phyloP scores from a whole-genome alignment of 2,888 invertebrate genomes.

The Agonum fuliginosum region DNA sequence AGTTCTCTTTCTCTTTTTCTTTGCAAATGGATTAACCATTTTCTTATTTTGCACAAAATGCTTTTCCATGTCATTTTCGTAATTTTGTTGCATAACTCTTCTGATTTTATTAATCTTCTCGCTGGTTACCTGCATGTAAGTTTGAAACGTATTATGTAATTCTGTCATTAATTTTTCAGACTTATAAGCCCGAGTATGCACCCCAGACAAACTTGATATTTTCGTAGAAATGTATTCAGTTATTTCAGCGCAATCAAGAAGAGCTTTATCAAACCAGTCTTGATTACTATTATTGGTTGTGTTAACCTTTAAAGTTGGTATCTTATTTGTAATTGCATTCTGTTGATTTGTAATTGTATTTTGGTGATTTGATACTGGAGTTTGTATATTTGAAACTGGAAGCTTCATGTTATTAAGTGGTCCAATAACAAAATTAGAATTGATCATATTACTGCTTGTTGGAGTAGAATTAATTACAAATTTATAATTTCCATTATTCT shows the following conservation, averaged over 20 bases:
- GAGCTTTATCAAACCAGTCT: constrained; percentile 78
- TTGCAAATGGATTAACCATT: constrained; percentile 4
- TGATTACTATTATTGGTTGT: constrained; percentile 61
- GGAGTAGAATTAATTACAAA: not conserved
- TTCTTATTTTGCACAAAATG: not conserved
- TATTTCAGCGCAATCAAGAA: constrained; percentile 76
- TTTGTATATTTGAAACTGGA: not conserved
- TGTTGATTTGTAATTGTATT: constrained; percentile 37
- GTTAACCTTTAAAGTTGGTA: constrained; percentile 62
- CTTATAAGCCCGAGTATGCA: constrained; percentile 72
- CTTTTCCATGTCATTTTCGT: constrained; percentile 26
- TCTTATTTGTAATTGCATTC: constrained; percentile 55
- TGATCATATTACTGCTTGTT: not conserved
- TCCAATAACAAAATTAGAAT: not conserved
- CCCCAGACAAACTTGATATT: constrained; percentile 75
- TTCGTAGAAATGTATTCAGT: constrained; percentile 76
- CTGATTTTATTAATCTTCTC: constrained; percentile 49
- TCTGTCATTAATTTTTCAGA: constrained; percentile 39
- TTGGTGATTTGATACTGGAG: not conserved
- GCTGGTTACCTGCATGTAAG: constrained; percentile 40
- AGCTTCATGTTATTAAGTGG: too few relatives aligned
- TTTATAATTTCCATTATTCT: constrained; percentile 6
- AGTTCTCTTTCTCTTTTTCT: not conserved
- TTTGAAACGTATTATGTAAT: constrained; percentile 48
- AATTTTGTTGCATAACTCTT: constrained; percentile 13